phyloP scores from a whole-genome alignment of 2,113 vertebrate species.

The Oxyura jamaicensis region DNA sequence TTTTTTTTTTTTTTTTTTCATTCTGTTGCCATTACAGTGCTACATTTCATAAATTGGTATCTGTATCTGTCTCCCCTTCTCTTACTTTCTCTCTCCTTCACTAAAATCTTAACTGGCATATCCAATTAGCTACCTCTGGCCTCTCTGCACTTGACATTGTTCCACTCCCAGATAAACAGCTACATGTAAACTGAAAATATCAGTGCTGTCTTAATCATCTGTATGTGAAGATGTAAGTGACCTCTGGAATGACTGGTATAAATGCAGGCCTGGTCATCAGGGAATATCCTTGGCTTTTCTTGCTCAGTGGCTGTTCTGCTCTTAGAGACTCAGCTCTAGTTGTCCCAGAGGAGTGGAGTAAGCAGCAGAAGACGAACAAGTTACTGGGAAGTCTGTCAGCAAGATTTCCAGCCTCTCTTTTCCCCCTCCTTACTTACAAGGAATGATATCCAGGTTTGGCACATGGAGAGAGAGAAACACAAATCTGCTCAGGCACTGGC shows the following conservation, averaged over 20 bases:
- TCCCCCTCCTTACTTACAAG: neutral
- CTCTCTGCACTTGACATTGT: neutral
- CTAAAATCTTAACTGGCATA: neutral
- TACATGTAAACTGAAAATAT: neutral
- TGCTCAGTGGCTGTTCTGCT: neutral
- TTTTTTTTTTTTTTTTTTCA: neutral
- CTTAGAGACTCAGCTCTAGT: neutral
- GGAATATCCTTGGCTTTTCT: neutral
- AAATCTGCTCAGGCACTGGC: neutral
- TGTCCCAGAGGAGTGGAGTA: neutral
- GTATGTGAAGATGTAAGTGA: neutral
- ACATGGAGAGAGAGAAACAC: neutral
- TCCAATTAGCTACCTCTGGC: neutral
- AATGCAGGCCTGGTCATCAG: neutral
- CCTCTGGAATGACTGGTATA: neutral
- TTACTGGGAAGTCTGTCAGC: neutral
- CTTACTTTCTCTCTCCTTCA: neutral
- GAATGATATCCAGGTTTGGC: neutral
- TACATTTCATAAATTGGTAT: neutral
- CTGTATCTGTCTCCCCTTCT: neutral
- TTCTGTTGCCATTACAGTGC: neutral
- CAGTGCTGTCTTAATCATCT: neutral
- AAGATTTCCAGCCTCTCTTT: neutral
- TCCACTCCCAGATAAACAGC: neutral
- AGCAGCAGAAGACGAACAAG: neutral